A percentile compares a stretch with the other conserved stretches of the same genome.
Conservation (phyloP, 2,888 invertebrate genomes). For the Orthosia gracilis region DNA sequence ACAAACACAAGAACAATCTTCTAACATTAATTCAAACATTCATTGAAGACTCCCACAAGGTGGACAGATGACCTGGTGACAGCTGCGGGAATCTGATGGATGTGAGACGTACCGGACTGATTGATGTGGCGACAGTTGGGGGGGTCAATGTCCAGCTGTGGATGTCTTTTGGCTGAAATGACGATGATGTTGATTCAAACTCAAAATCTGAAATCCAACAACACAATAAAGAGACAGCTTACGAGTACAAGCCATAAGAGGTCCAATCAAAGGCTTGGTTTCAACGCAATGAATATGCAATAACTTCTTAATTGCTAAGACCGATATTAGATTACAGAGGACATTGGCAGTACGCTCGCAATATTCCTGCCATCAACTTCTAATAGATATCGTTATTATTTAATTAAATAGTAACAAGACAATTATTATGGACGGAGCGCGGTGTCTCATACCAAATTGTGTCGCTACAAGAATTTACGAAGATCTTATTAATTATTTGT, state of each 20-base stretch:
- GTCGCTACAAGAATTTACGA: slow-evolving; percentile 37
- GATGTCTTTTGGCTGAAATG: too few relatives aligned
- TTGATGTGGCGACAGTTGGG: too few relatives aligned
- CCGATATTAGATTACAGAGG: slow-evolving; percentile 64
- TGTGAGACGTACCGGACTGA: too few relatives aligned
- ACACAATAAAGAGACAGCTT: slow-evolving; percentile 10
- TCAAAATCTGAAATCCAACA: too few relatives aligned
- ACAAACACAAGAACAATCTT: neutral
- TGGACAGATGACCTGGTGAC: too few relatives aligned
- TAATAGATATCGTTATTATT: slow-evolving; percentile 60
- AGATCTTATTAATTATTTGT: slow-evolving; percentile 31
- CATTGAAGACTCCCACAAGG: too few relatives aligned
- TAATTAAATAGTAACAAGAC: slow-evolving; percentile 63
- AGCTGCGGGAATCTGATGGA: too few relatives aligned
- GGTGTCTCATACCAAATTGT: slow-evolving; percentile 48
- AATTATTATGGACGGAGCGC: slow-evolving; percentile 53
- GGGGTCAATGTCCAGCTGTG: too few relatives aligned
- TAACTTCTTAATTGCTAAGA: slow-evolving; percentile 63
- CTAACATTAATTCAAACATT: too few relatives aligned
- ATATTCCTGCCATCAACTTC: slow-evolving; percentile 54
- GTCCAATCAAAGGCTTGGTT: slow-evolving; percentile 51
- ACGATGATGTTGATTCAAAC: too few relatives aligned
- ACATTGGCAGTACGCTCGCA: slow-evolving; percentile 42
- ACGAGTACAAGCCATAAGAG: slow-evolving; percentile 11
- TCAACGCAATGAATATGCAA: slow-evolving; percentile 68